Evolutionary conservation across 2,113 vertebrate genomes (phyloP).

Genomic region (Sardina pilchardus): DNA sequence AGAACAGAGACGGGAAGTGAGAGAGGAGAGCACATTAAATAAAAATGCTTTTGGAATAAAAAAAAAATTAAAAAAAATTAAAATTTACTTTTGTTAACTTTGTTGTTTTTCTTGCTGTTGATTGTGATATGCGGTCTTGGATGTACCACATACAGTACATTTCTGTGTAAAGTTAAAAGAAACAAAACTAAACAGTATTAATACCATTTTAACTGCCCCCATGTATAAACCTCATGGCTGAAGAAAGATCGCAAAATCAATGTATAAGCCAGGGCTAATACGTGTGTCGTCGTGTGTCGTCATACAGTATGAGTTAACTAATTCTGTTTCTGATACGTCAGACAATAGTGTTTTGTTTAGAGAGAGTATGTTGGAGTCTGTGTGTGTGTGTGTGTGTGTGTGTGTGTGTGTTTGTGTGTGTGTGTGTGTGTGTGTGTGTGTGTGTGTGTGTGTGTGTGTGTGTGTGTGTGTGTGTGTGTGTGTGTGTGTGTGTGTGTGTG

Average conservation of each 20-base stretch:
- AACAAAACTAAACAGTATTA: too few relatives aligned
- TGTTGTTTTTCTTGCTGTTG: not conserved
- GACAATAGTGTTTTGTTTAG: not conserved
- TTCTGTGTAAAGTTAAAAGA: too few relatives aligned
- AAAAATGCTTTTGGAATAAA: not conserved
- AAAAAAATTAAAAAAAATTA: too few relatives aligned
- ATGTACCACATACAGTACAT: not conserved
- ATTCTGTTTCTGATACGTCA: not conserved
- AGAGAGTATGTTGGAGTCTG: not conserved
- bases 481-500: slow-evolving; percentile 22
- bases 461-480: slow-evolving; percentile 24
- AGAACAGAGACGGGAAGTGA: not conserved
- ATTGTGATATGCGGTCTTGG: too few relatives aligned
- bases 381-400: slow-evolving; percentile 24
- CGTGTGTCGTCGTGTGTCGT: too few relatives aligned
- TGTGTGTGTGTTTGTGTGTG: slow-evolving; percentile 24
- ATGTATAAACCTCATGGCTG: too few relatives aligned
- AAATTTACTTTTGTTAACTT: not conserved
- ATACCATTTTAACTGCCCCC: too few relatives aligned
- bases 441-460: not conserved
- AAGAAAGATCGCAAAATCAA: too few relatives aligned
- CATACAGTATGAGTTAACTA: not conserved
- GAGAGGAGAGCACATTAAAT: not conserved
- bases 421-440: not conserved
- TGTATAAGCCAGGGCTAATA: too few relatives aligned